These are phyloP conservation scores for Microctonus aethiopoides DNA, from an alignment of 2,888 invertebrate species.

Conservation along the genomic window DNA sequence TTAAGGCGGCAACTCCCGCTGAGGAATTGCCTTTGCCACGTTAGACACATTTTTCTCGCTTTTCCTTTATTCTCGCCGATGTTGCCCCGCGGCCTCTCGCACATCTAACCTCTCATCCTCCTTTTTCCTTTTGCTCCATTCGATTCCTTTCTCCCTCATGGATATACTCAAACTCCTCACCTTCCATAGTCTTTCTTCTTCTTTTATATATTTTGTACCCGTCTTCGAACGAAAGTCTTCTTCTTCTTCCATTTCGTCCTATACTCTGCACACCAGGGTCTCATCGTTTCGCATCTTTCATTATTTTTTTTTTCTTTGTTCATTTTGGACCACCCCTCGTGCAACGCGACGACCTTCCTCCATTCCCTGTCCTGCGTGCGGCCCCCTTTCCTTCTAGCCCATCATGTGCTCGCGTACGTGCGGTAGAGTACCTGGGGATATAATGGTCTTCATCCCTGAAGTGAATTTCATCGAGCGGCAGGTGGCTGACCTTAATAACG, in stretches of 20 bases:
- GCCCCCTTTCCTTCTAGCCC: constrained; percentile 28
- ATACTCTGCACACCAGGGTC: constrained; percentile 36
- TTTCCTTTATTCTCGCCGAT: constrained; percentile 66
- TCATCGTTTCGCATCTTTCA: constrained; percentile 61
- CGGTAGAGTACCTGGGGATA: constrained; percentile 51
- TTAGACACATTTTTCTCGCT: constrained; percentile 68
- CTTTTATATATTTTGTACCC: constrained; percentile 36
- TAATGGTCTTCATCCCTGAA: constrained; percentile 65
- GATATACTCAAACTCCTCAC: constrained; percentile 15
- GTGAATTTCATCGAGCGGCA: constrained; percentile 66
- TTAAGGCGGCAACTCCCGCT: constrained; percentile 67
- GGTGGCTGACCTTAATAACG: constrained; percentile 67
- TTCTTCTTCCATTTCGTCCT: constrained; percentile 30
- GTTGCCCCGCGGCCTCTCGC: constrained; percentile 44
- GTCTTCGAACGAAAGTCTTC: constrained; percentile 6
- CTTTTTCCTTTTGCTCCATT: constrained; percentile 32
- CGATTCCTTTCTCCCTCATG: constrained; percentile 35
- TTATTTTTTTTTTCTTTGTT: constrained; percentile 58
- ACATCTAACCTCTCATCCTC: constrained; percentile 33
- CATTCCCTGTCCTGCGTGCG: constrained; percentile 35
- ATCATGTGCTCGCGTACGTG: constrained; percentile 32
- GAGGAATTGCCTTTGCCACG: constrained; percentile 67
- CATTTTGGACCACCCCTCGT: constrained; percentile 45
- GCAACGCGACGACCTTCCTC: constrained; percentile 30
- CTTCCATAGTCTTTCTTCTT: constrained; percentile 27